phyloP scores from a whole-genome alignment of 2,797 vertebrate species.

The Astyanax mexicanus region DNA sequence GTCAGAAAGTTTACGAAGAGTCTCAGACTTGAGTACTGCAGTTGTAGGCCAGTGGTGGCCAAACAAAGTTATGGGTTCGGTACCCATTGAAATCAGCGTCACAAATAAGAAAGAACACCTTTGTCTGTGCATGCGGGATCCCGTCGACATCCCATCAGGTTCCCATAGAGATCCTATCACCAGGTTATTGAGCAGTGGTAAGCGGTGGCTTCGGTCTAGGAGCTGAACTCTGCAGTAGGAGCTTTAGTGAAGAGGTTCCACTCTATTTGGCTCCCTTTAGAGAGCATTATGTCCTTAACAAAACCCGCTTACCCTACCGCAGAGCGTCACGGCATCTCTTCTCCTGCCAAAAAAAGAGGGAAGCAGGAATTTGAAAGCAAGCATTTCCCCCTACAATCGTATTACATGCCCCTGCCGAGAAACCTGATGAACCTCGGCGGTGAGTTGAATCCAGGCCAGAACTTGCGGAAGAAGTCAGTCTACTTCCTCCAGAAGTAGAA shows the following conservation, averaged over 20 bases:
- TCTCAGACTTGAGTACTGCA: no score
- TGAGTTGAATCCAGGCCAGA: constrained; percentile 37
- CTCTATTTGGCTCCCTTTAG: constrained; percentile 43
- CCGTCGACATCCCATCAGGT: no score
- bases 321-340: constrained; percentile 31
- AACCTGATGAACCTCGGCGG: constrained; percentile 43
- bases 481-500: no score
- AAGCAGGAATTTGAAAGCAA: constrained; percentile 26
- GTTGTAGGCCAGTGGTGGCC: no score
- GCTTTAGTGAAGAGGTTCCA: constrained; percentile 11
- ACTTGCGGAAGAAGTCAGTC: constrained; percentile 1
- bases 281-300: constrained; percentile 50
- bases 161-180: no score
- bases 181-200: neutral
- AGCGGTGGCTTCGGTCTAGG: neutral
- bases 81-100: no score
- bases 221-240: constrained; percentile 12
- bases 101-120: no score
- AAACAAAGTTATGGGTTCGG: no score
- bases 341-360: constrained; percentile 27
- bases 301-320: constrained; percentile 46
- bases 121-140: neutral
- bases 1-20: no score
- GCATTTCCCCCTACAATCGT: constrained; percentile 26
- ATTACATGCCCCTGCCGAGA: constrained; percentile 43